Percentiles rank a stretch among this genome's conserved stretches.
phyloP scores from a whole-genome alignment of 2,888 invertebrate species.

The Acleris cristana region DNA sequence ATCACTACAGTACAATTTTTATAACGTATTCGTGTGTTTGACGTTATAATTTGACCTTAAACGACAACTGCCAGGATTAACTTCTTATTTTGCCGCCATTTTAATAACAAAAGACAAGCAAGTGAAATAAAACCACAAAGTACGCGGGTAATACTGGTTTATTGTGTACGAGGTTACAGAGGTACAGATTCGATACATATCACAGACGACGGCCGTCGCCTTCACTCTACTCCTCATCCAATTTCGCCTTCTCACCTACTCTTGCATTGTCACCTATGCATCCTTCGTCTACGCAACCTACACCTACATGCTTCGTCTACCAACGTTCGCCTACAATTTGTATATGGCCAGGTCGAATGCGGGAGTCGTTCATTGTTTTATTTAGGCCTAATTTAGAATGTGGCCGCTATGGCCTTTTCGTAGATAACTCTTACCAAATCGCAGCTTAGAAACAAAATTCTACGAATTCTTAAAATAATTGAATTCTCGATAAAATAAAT shows the following conservation, averaged over 20 bases:
- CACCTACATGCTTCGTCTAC: not conserved
- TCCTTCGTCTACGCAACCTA: not conserved
- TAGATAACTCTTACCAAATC: too few relatives aligned
- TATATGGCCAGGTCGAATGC: slow-evolving; percentile 18
- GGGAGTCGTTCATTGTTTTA: slow-evolving; percentile 18
- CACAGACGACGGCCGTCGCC: slow-evolving; percentile 40
- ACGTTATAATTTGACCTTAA: too few relatives aligned
- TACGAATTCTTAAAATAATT: too few relatives aligned
- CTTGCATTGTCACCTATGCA: too few relatives aligned
- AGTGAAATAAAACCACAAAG: not conserved
- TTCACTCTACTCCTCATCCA: not conserved
- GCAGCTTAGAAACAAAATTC: too few relatives aligned
- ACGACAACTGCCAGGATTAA: too few relatives aligned
- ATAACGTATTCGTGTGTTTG: too few relatives aligned
- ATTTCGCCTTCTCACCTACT: too few relatives aligned
- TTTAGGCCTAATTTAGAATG: slow-evolving; percentile 36
- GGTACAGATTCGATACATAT: slow-evolving; percentile 39
- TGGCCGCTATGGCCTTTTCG: not conserved
- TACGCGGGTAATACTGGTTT: slow-evolving; percentile 61
- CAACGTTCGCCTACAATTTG: slow-evolving; percentile 8
- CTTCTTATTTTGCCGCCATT: too few relatives aligned
- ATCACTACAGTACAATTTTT: too few relatives aligned
- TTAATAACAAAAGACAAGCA: too few relatives aligned
- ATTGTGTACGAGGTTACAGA: slow-evolving; percentile 58
- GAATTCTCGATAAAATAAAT: too few relatives aligned